Evolutionary conservation across 1,140 invertebrate species (phyloP), one percentile per base, ranked within the genome.

Genomic region (Hycleus cichorii): DNA sequence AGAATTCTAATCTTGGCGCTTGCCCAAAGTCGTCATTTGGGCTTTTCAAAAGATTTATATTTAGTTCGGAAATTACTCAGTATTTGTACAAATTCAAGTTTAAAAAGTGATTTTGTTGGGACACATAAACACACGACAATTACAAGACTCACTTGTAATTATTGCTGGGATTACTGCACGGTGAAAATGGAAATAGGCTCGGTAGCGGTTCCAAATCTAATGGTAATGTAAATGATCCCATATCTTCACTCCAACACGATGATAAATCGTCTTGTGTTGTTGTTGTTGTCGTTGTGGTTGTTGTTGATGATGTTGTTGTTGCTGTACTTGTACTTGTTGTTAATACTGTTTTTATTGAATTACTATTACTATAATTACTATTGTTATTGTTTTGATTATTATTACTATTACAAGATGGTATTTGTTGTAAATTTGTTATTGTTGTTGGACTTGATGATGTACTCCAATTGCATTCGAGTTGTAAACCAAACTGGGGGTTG

Each of bases 161-260:
- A n/a, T 49, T 74, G 54, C 79, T 81, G n/a, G 71, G 72, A 39
- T 59, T 76, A 46, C 85, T 85, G 62, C 79, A 81, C 0, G 87
- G 86, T 60, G 86, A 89, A 70, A 89, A 85, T 4, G 83, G 83
- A 67, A 86, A 86, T 9, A 90, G 72, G 69, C 83, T 81, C 44
- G 87, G 85, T 45, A 89, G 69, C 4, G 88, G 88, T 65, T 90
- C 88, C 63, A 90, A 75, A 64, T 91, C 88, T 46, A 90, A 74
- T 2, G 87, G 82, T 46, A 90, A 70, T 1, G 87, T 85, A 73
- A 90, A 90, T 18, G 87, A 87, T 27, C 84, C 86, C 87, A 90
- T 89, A 66, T 90, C 88, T 73, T 89, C 87, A 39, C 78, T 75
- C 65, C 82, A 80, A 82, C 85, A 87, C 64, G 80, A 47, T 12